Evolutionary conservation across 2,113 vertebrate species (phyloP), one percentile per base, ranked within the genome.

Genomic region (Crotalus horridus): DNA sequence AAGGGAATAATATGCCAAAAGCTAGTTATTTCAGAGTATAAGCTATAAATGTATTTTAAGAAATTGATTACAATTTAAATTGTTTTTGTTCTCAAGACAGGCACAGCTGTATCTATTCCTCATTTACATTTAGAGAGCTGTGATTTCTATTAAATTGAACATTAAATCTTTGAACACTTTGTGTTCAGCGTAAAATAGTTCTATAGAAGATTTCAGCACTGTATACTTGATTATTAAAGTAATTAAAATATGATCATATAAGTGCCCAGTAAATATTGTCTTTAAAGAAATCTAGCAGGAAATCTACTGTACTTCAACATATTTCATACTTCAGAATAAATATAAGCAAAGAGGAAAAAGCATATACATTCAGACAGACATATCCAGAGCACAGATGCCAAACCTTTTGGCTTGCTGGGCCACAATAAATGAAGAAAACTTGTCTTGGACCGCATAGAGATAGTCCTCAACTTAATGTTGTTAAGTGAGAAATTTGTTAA

Each of bases 1-100:
- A 96, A 94, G 92, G 23, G 93, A 91, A 11, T 21, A 51, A 4
- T 29, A 17, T 92, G 43, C 54, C 39, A 94, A 24, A 5, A 39
- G 48, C 92, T 94, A 93, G 1, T 58, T 85, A 39, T 87, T 11
- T 5, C 21, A 89, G 39, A 17, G 29, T 21, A 91, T 61, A 93
- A 91, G 1, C 17, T 48, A 51, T 55, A 54, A 23, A 8, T 58
- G 2, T 89, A 69, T 17, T 24, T 88, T 13, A 89, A 81, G 29
- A 54, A 23, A 12, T 17, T 88, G 61, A 55, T 74, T 64, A 90
- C 69, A 23, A 33, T 10, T 56, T 20, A 9, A 4, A 33, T 92
- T 91, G 89, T 12, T 69, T 95, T 95, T 46, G 86, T 81, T 92
- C 61, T 23, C 1, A 9, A 55, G 20, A 43, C 17, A 58, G 87